These are phyloP conservation scores for Platichthys stellatus DNA, from an alignment of 2,113 vertebrate genomes.

Conservation along the genomic window DNA sequence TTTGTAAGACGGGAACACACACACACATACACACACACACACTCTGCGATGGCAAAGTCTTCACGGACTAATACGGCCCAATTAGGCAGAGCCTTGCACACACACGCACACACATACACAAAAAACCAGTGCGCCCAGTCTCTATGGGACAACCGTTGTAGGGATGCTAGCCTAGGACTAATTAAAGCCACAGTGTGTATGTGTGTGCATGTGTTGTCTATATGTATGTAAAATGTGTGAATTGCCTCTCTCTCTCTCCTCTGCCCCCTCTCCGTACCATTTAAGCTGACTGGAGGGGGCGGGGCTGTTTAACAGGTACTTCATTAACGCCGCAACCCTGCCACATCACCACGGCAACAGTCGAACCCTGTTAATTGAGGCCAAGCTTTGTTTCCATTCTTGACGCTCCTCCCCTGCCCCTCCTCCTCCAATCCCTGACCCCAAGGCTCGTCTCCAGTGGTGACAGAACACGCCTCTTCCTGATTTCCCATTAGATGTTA, in stretches of 20 bases:
- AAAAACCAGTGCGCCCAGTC: slow-evolving; percentile 65
- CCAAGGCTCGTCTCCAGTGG: slow-evolving; percentile 72
- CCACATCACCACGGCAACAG: slow-evolving; percentile 81
- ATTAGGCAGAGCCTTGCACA: slow-evolving; percentile 78
- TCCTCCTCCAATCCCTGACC: slow-evolving; percentile 76
- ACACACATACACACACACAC: slow-evolving; percentile 8
- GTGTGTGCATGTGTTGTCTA: slow-evolving; percentile 47
- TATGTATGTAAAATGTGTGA: slow-evolving; percentile 61
- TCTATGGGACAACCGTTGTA: slow-evolving; percentile 74
- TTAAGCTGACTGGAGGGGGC: slow-evolving; percentile 78
- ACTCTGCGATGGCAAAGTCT: slow-evolving; percentile 75
- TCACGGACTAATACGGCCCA: slow-evolving; percentile 78
- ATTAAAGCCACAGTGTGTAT: slow-evolving; percentile 79
- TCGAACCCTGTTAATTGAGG: slow-evolving; percentile 82
- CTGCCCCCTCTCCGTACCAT: slow-evolving; percentile 71
- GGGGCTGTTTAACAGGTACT: slow-evolving; percentile 88
- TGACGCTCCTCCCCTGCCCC: slow-evolving; percentile 71
- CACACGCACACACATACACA: slow-evolving; percentile 39
- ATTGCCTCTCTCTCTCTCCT: slow-evolving; percentile 43
- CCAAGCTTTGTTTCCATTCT: slow-evolving; percentile 82
- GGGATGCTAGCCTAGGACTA: slow-evolving; percentile 82
- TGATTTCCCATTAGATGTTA: slow-evolving; percentile 83
- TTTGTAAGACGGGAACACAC: slow-evolving; percentile 69
- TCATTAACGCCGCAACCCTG: slow-evolving; percentile 82
- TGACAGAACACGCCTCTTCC: slow-evolving; percentile 80